These are phyloP conservation scores for Tinamus major DNA, from an alignment of 2,797 vertebrate species.

Conservation along the genomic window DNA sequence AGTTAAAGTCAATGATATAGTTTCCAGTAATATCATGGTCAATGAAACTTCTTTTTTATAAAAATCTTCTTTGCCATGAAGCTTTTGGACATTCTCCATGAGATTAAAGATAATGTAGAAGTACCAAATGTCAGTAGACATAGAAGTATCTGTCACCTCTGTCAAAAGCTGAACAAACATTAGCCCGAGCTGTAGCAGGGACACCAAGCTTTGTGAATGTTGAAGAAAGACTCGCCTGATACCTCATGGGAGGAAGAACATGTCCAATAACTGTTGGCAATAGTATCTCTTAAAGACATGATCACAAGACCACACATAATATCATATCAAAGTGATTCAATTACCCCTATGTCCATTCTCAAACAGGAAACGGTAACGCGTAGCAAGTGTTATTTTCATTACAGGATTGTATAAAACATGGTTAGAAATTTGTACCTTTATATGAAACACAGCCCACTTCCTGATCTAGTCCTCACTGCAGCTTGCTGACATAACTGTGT, in stretches of 20 bases:
- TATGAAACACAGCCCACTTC: background rate
- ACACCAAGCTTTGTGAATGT: background rate
- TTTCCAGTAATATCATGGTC: background rate
- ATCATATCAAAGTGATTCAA: background rate
- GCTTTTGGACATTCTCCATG: background rate
- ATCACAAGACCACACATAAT: background rate
- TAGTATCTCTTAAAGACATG: background rate
- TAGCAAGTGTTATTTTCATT: background rate
- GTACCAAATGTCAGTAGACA: background rate
- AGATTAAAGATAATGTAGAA: background rate
- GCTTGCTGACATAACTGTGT: background rate
- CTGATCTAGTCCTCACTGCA: background rate
- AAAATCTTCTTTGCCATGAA: background rate
- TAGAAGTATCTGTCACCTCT: background rate
- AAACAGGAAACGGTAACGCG: background rate
- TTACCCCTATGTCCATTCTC: background rate
- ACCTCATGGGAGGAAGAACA: background rate
- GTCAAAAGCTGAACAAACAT: background rate
- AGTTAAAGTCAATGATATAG: background rate
- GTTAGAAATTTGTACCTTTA: background rate
- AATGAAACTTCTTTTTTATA: background rate
- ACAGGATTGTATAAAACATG: background rate
- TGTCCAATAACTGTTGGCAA: background rate
- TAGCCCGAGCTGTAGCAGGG: background rate
- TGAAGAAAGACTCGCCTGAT: background rate